Evolutionary conservation across 2,113 vertebrate genomes (phyloP).

Genomic region (Vidua chalybeata): DNA sequence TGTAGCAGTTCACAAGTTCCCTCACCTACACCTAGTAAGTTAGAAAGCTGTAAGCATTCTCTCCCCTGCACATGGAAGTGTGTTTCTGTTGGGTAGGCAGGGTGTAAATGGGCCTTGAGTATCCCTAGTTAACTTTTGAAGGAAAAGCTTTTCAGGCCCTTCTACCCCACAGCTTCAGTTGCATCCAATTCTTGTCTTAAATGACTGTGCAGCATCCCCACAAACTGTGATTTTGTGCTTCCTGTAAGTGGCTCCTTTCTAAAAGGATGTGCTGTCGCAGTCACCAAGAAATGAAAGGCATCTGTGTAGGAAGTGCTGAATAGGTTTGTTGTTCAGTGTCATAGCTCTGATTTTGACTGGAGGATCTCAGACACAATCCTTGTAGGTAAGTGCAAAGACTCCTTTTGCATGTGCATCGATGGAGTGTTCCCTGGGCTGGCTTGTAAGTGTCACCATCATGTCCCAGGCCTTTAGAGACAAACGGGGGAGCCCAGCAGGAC

Average conservation of each 20-base stretch:
- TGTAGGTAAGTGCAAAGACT: slow-evolving; percentile 27
- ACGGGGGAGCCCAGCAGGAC: neutral
- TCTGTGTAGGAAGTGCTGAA: neutral
- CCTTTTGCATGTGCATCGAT: neutral
- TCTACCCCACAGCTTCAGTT: neutral
- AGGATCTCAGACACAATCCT: neutral
- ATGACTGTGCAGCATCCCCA: neutral
- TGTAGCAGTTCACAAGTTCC: slow-evolving; percentile 74
- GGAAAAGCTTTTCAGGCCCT: neutral
- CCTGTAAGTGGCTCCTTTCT: neutral
- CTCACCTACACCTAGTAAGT: slow-evolving; percentile 80
- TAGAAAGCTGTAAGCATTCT: neutral
- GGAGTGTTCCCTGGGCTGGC: neutral
- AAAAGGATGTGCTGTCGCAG: neutral
- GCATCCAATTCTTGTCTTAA: neutral
- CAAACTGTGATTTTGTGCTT: neutral
- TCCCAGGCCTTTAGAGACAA: neutral
- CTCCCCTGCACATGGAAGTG: neutral
- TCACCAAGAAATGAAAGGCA: neutral
- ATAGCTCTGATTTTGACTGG: neutral
- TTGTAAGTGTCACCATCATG: neutral
- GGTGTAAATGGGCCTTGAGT: neutral
- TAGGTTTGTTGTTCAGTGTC: neutral
- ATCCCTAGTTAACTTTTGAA: neutral
- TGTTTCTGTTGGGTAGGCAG: neutral